Percentiles rank a stretch among this genome's conserved stretches.
These are phyloP conservation scores for Falcunculus frontatus DNA, from an alignment of 2,113 vertebrate species.

Conservation along the genomic window DNA sequence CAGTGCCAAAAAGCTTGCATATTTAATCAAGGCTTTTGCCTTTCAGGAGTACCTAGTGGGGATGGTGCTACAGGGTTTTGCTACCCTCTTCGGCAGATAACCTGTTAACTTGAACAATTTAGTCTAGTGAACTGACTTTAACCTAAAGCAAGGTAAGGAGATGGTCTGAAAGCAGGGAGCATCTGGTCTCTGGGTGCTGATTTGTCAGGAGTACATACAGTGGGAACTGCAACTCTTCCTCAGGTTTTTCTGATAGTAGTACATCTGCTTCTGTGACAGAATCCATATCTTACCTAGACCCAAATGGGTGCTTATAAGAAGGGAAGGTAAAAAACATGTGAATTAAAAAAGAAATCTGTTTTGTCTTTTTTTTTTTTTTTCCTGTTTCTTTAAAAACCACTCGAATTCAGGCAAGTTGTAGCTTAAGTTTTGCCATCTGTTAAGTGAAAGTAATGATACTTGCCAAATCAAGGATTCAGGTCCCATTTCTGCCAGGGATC, in stretches of 20 bases:
- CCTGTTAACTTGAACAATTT: background rate
- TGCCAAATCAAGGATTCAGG: background rate
- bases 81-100: background rate
- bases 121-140: background rate
- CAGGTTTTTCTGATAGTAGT: background rate
- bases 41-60: background rate
- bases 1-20: background rate
- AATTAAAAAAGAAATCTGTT: background rate
- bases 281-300: background rate
- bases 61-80: background rate
- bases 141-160: background rate
- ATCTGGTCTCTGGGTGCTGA: background rate
- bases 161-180: background rate
- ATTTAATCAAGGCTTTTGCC: background rate
- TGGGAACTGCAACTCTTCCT: background rate
- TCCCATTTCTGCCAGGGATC: rapidly evolving
- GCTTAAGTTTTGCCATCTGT: background rate
- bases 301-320: background rate
- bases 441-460: background rate
- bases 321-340: background rate
- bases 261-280: background rate
- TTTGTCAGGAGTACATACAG: background rate
- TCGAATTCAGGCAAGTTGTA: background rate
- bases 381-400: background rate
- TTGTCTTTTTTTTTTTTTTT: background rate